Conservation (phyloP, 2,113 vertebrate genomes). For the Probosciger aterrimus region DNA sequence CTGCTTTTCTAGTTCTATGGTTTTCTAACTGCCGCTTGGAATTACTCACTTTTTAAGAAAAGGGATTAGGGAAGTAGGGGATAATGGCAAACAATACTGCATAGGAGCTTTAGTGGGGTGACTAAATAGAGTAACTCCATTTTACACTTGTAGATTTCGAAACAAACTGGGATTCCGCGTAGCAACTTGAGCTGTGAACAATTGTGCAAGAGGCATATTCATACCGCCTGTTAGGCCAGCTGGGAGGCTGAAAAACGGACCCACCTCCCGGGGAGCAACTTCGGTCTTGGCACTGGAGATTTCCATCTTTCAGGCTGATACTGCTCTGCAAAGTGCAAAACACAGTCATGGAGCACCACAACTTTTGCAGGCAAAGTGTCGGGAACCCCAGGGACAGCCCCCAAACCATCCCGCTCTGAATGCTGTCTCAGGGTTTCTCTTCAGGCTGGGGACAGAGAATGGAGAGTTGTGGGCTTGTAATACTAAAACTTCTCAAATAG, state of each 20-base stretch:
- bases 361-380: accelerated
- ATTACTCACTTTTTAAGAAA: not conserved
- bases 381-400: not conserved
- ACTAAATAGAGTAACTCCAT: not conserved
- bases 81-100: not conserved
- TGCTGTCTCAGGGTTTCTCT: not conserved
- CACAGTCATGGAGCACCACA: not conserved
- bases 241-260: not conserved
- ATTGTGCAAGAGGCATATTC: not conserved
- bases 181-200: not conserved
- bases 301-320: not conserved
- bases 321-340: not conserved
- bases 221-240: too few relatives aligned
- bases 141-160: not conserved
- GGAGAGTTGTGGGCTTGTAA: not conserved
- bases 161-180: not conserved
- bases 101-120: not conserved
- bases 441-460: accelerated
- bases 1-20: not conserved
- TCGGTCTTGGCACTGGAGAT: not conserved
- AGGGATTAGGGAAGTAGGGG: not conserved
- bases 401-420: not conserved
- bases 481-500: not conserved
- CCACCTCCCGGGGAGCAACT: not conserved
- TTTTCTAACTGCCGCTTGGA: not conserved